Conservation (phyloP, 1,140 invertebrate genomes). For the Sinonovacula constricta region DNA sequence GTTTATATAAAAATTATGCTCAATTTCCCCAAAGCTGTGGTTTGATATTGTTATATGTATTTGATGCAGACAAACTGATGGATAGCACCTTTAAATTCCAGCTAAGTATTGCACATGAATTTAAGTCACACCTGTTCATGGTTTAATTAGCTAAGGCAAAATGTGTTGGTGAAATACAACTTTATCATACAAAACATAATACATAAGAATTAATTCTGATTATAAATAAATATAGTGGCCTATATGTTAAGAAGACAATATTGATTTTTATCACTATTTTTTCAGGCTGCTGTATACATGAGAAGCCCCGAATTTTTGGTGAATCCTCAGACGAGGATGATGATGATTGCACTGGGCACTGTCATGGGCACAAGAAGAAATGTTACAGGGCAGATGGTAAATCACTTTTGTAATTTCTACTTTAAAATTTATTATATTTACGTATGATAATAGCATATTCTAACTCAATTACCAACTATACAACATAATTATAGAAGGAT, state of each 20-base stretch:
- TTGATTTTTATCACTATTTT: background rate
- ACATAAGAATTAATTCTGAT: background rate
- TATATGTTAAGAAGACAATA: too few relatives aligned
- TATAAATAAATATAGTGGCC: background rate
- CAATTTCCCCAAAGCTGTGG: too few relatives aligned
- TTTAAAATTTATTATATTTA: too few relatives aligned
- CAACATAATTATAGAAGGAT: too few relatives aligned
- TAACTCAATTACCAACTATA: too few relatives aligned
- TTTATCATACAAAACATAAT: background rate
- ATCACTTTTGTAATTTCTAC: too few relatives aligned
- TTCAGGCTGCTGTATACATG: slow-evolving; percentile 78
- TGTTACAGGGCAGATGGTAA: slow-evolving; percentile 55
- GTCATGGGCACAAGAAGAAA: slow-evolving; percentile 68
- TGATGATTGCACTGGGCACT: slow-evolving; percentile 59
- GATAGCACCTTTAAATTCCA: background rate
- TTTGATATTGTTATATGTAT: too few relatives aligned
- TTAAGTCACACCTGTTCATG: background rate
- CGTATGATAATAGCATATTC: too few relatives aligned
- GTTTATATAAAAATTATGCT: too few relatives aligned
- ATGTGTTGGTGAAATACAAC: background rate
- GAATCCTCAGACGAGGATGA: slow-evolving; percentile 75
- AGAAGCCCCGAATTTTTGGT: slow-evolving; percentile 76
- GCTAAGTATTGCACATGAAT: too few relatives aligned
- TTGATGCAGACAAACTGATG: too few relatives aligned
- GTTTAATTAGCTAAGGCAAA: background rate